Percentiles rank a stretch among this genome's conserved stretches.
These are phyloP conservation scores for Chrysoperla carnea DNA, from an alignment of 1,140 invertebrate genomes.

Conservation along the genomic window DNA sequence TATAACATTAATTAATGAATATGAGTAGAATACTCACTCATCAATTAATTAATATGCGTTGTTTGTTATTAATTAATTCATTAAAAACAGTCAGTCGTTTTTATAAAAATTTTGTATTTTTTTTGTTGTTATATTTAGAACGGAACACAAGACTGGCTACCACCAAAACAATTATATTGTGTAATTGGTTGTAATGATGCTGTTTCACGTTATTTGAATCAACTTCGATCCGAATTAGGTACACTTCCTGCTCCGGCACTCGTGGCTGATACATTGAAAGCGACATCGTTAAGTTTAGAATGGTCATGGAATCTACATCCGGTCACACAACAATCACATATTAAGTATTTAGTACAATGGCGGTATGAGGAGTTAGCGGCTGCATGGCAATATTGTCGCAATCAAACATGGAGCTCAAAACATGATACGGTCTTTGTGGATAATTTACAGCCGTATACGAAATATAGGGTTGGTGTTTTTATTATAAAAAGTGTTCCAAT, in stretches of 20 bases:
- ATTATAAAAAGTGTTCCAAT: not conserved
- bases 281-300: constrained; percentile 57
- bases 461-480: constrained; percentile 52
- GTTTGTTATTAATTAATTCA: not conserved
- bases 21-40: constrained; percentile 1
- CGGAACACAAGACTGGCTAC: constrained; percentile 41
- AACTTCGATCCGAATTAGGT: constrained; percentile 47
- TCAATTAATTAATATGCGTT: constrained; percentile 1
- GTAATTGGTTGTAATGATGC: constrained; percentile 66
- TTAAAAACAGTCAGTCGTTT: not conserved
- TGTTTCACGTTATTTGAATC: constrained; percentile 50
- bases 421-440: constrained; percentile 49
- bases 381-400: constrained; percentile 55
- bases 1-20: not conserved
- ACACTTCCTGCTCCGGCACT: constrained; percentile 52
- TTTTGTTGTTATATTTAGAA: constrained; percentile 31
- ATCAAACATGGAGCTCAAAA: constrained; percentile 42
- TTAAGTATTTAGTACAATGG: constrained; percentile 60
- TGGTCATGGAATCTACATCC: constrained; percentile 62
- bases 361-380: constrained; percentile 42
- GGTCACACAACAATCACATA: constrained; percentile 28
- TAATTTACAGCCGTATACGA: constrained; percentile 69
- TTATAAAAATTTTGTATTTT: constrained; percentile 2
- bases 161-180: constrained; percentile 53
- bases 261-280: constrained; percentile 51